Evolutionary conservation across 2,797 vertebrate species (phyloP).

Genomic region (Macropus fuliginosus): DNA sequence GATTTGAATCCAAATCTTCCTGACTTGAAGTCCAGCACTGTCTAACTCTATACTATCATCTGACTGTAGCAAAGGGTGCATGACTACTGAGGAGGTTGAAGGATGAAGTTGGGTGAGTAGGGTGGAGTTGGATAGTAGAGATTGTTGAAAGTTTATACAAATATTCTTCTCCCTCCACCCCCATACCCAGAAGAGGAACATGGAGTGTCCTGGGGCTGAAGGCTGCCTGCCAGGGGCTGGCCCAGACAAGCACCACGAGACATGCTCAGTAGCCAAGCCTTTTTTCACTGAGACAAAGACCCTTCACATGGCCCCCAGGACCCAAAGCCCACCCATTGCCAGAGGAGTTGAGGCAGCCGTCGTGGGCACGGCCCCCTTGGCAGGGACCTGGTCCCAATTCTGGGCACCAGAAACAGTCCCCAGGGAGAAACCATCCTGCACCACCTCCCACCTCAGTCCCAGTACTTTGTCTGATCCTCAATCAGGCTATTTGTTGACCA

Average conservation of each 20-base stretch:
- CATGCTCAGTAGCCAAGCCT: not conserved
- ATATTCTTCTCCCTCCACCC: not conserved
- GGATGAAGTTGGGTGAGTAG: not conserved
- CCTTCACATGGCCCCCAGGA: not conserved
- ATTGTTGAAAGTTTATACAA: not conserved
- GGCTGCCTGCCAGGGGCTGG: not conserved
- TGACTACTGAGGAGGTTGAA: not conserved
- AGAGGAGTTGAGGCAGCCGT: not conserved
- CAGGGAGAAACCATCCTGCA: not conserved
- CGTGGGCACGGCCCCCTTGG: not conserved
- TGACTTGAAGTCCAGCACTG: not conserved
- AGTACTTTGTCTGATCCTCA: not conserved
- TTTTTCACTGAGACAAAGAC: not conserved
- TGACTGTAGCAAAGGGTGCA: not conserved
- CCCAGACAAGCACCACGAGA: not conserved
- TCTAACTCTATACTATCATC: not conserved
- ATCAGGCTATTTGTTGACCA: slow-evolving; percentile 4
- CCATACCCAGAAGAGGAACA: not conserved
- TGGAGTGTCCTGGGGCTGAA: not conserved
- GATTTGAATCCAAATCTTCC: not conserved
- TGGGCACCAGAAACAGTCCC: not conserved
- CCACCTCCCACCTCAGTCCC: not conserved
- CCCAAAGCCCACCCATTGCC: slow-evolving; percentile 3
- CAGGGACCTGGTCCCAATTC: not conserved
- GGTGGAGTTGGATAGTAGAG: not conserved